Conservation (phyloP, 2,888 invertebrate species). For the Ctena decussata region DNA sequence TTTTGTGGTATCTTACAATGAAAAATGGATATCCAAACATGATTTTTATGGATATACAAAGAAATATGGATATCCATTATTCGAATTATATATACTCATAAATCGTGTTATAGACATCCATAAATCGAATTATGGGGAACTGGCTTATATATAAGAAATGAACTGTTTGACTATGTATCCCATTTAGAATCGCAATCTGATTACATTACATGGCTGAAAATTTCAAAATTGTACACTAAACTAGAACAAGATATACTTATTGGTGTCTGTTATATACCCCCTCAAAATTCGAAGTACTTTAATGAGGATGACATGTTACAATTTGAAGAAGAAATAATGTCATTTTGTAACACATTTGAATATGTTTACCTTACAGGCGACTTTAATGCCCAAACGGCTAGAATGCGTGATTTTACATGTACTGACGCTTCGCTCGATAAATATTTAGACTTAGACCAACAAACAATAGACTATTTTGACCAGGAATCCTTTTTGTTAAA, state of each 20-base stretch:
- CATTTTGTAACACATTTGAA: neutral
- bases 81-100: too few species aligned
- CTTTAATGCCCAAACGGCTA: neutral
- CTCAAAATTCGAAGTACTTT: neutral
- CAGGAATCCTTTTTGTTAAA: neutral
- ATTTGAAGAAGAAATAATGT: conserved; percentile 21
- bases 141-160: neutral
- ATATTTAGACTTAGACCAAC: neutral
- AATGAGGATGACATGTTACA: neutral
- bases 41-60: neutral
- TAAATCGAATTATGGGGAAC: neutral
- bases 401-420: neutral
- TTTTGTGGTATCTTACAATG: too few species aligned
- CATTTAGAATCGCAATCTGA: neutral
- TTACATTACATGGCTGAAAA: neutral
- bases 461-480: neutral
- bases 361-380: conserved; percentile 15
- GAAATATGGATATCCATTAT: neutral
- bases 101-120: neutral
- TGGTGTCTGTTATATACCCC: conserved; percentile 5
- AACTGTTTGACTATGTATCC: neutral
- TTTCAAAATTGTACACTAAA: neutral
- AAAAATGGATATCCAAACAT: too few species aligned
- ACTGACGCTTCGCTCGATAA: neutral
- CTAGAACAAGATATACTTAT: neutral